Percentiles rank a stretch among this genome's conserved stretches.
Conservation (phyloP, 1,140 invertebrate genomes). For the Delia radicum region DNA sequence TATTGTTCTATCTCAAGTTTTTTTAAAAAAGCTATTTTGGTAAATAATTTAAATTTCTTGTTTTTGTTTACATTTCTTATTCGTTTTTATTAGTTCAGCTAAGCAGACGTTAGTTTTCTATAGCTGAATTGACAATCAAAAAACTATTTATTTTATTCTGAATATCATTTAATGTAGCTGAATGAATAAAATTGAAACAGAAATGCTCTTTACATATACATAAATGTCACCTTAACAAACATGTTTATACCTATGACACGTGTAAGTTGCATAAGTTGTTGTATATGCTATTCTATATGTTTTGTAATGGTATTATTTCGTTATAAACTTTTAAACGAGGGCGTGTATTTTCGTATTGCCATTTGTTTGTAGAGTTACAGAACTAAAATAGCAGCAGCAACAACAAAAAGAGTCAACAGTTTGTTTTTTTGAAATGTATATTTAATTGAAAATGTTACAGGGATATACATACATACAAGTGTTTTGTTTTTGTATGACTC, state of each 20-base stretch:
- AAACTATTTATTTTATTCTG: too few species aligned
- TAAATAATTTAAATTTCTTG: too few species aligned
- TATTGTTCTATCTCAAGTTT: too few species aligned
- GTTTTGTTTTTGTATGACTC: background rate
- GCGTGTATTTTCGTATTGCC: background rate
- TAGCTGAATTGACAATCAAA: too few species aligned
- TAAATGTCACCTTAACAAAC: background rate
- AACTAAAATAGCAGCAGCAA: background rate
- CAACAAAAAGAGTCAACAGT: background rate
- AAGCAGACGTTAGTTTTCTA: too few species aligned
- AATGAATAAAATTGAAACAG: too few species aligned
- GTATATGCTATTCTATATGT: background rate
- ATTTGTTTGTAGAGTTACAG: background rate
- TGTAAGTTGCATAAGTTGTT: background rate
- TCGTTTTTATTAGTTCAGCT: too few species aligned
- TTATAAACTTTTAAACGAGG: background rate
- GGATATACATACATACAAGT: background rate
- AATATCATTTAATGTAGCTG: too few species aligned
- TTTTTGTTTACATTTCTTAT: too few species aligned
- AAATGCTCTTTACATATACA: too few species aligned
- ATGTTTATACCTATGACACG: background rate
- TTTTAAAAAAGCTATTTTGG: too few species aligned
- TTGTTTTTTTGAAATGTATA: background rate
- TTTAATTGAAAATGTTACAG: slow-evolving; percentile 4
- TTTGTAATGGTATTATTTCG: background rate